Evolutionary conservation across 1,140 invertebrate genomes (phyloP), one percentile per base, ranked within the genome.

Genomic region (Trichomalopsis sarcophagae): DNA sequence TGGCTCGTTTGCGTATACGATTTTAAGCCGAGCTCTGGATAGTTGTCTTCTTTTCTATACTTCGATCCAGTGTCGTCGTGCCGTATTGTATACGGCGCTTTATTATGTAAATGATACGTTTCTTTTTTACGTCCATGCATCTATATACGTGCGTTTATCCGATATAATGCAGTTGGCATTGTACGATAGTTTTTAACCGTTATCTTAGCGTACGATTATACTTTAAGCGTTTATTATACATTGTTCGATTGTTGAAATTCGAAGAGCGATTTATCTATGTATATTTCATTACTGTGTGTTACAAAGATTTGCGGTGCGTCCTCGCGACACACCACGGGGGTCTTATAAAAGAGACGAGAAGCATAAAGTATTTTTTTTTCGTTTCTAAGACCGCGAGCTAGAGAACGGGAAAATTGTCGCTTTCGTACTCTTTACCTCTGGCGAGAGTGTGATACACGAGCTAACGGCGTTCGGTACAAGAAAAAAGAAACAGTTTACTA

Each of bases 231-330:
- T 84, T 81, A 81, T 44, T 62, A 62, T 62, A 21, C 55, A 85
- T 78, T 82, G 75, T 82, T 82, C 79, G 66, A 85, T 78, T 85
- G 84, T 81, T 85, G 40, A 81, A 81, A 78, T 80, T 84, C 4
- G 33, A 76, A 85, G 84, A 85, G 80, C 74, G 66, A 77, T 85
- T 82, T 85, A 85, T 85, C 79, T 55, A 47, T 85, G n/a, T 76
- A 82, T 30, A 81, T 81, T 85, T 85, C n/a, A 71, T 85, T 81
- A 77, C 1, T 47, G 30, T 82, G 40, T 62, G 21, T 78, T 85
- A 81, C 55, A 66, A 55, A 14, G 27, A 27, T 81, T 81, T 36
- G 79, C 50, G 7, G 7, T 40, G 27, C 27, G 10, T 50, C 47
- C 47, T 13, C 47, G 9, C 2, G 47, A 10, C 13, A 73, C 23